Base-by-base conservation (phyloP, 2,113 vertebrate genomes). In the Porphyrio hochstetteri region DNA sequence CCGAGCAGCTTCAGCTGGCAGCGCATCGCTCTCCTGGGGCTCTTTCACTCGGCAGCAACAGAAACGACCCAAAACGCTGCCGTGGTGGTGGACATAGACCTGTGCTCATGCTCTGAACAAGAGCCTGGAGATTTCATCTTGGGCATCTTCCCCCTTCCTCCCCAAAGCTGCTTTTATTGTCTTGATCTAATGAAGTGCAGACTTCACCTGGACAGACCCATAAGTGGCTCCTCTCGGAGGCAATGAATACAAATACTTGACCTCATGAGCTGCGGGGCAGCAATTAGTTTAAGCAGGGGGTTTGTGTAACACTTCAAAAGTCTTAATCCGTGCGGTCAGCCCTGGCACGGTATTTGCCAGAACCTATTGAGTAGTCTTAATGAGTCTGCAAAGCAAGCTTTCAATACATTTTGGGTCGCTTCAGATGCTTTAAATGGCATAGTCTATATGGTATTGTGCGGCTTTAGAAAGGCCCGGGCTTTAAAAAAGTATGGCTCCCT, bases 241-340 rank as follows among this genome's bases (percentile, higher is more conserved):
- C 93, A 96, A 97, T 97, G 95, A 98, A 98, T 98, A 97, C 97
- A 96, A 98, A 98, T 97, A 98, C 98, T 98, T 98, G 98, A 99
- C 98, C 98, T 93, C 97, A 23, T 88, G 92, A 97, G 95, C 89
- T 63, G 90, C 88, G 96, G 97, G 98, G 98, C 98, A 98, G 97
- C 96, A 98, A 97, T 98, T 98, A 97, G 98, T 98, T 98, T 98
- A 97, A 98, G 95, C 95, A 93, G 82, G 95, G 95, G 94, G 97
- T 97, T 97, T 98, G 97, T 97, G 98, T 96, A 97, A 97, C 97
- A 92, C 96, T 97, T 97, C 98, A 98, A 98, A 98, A 98, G 95
- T 96, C 90, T 94, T 98, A 98, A 98, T 98, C 97, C 97, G 46
- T 96, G 97, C 94, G 92, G 96, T 96, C 96, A 95, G 88, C 95